Conservation (phyloP, 2,797 vertebrate species). For the Rachycentron canadum region DNA sequence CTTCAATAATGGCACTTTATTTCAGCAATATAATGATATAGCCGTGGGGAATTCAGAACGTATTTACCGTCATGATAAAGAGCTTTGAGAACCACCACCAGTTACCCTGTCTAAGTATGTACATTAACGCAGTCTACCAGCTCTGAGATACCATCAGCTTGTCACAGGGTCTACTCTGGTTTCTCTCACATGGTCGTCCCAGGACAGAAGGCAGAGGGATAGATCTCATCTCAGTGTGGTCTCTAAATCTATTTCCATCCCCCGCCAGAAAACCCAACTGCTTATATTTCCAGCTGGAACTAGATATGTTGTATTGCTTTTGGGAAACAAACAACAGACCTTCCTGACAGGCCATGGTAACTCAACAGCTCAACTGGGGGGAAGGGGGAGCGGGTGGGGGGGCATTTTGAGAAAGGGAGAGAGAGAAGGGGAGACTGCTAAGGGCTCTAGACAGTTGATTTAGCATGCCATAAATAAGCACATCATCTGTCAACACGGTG, state of each 20-base stretch:
- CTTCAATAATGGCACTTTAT: background rate
- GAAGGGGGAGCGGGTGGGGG: constrained; percentile 35
- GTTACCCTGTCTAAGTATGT: background rate
- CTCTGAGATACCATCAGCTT: constrained; percentile 40
- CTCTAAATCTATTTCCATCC: constrained; percentile 70
- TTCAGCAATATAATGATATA: background rate
- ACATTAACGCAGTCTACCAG: background rate
- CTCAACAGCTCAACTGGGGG: constrained; percentile 48
- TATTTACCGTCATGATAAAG: constrained; percentile 9
- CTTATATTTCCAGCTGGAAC: constrained; percentile 75
- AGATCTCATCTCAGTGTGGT: constrained; percentile 53
- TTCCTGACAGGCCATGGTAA: constrained; percentile 56
- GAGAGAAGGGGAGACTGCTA: constrained; percentile 34
- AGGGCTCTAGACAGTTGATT: constrained; percentile 67
- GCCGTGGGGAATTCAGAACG: background rate
- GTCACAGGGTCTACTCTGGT: constrained; percentile 34
- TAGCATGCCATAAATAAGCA: constrained; percentile 76
- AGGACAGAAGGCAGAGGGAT: constrained; percentile 37
- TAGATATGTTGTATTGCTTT: constrained; percentile 73
- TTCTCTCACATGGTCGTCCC: constrained; percentile 42
- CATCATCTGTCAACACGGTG: constrained; percentile 67
- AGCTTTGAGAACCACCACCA: constrained; percentile 1
- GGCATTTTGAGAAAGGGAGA: constrained; percentile 37
- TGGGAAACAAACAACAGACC: constrained; percentile 72
- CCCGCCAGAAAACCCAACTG: constrained; percentile 56